Base-by-base conservation (phyloP, 2,113 vertebrate genomes). In the Opisthocomus hoazin region DNA sequence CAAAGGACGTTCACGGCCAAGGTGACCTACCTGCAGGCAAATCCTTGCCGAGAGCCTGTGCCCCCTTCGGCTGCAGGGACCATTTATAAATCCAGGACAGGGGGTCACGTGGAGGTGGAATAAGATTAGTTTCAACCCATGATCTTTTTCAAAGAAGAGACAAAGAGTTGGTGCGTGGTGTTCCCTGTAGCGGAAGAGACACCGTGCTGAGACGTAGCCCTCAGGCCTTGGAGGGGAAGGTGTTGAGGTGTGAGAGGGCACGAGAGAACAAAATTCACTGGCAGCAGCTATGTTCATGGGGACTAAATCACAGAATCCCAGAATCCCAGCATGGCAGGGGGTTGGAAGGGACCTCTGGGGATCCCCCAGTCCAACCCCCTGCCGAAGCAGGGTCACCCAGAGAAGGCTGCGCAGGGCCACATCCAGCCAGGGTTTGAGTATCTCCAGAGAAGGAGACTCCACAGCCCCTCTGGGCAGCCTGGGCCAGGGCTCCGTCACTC, bases 101-200 rank as follows among this genome's bases (percentile, higher is more conserved):
- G 5, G 0, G 39, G 10, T 37, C 23, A 27, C 1, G 2, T 29
- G 39, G 19, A 53, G 24, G 15, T n/a, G 29, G n/a, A 54, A 39
- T 41, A 26, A 63, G 11, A 30, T 8, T 22, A 6, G 11, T 46
- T 58, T 73, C n/a, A 32, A 15, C n/a, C 13, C 22, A 10, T 30
- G 45, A 60, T 15, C 14, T 43, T 58, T 51, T 36, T 50, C 45
- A 32, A 65, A 56, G n/a, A 69, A 23, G 23, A 61, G 50, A 18
- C 0, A 3, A n/a, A n/a, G 30, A 50, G 10, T 32, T 54, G 24
- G n/a, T 6, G 32, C 2, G 0, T 11, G 61, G 15, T 24, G 22
- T 48, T 48, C 48, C 24, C 18, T 20, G n/a, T 75, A 39, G 45
- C 22, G 39, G 78, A 24, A 19, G n/a, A 36, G 32, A 39, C 18